Base-by-base conservation (phyloP, 2,113 vertebrate genomes). In the Chionomys nivalis region DNA sequence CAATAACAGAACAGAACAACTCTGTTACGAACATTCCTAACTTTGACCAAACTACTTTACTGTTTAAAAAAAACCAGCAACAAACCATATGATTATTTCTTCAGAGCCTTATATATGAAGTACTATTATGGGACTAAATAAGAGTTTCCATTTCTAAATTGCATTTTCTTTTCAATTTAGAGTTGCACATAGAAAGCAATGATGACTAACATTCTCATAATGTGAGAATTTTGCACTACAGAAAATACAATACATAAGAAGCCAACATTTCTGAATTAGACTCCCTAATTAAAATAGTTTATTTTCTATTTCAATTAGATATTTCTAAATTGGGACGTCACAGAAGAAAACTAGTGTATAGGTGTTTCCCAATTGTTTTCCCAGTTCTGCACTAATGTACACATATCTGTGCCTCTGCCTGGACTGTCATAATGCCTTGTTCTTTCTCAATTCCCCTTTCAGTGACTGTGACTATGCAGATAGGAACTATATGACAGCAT, bases 401-500 rank as follows among this genome's bases (percentile, higher is more conserved):
- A 1, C 39, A 42, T 6, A 44, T 58, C 82, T 91, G 75, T 76
- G 1, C 16, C 65, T 82, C 75, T 92, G 28, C n/a, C 87, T 86
- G 16, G 21, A 75, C 19, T 72, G 4, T 70, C 86, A 26, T 17
- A 33, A 73, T 66, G 42, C 31, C 70, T 33, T 92, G 52, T 65
- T 82, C 81, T 88, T 97, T 87, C 66, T 92, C 72, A 89, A 39
- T 21, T 96, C 49, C 47, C 70, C 58, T 83, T 77, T 52, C 28
- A 33, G 49, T 73, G 91, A 87, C 61, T 77, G 73, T 96, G 72
- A 44, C 49, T 92, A 42, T 90, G 58, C 72, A 96, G 73, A 91
- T 9, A 91, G 94, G 61, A 97, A 78, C 89, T 94, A 75, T 73
- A 14, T 77, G 95, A 96, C 93, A 97, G 89, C 23, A 33, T 86